phyloP scores from a whole-genome alignment of 2,113 vertebrate genomes.

The Oceanodroma tethys region DNA sequence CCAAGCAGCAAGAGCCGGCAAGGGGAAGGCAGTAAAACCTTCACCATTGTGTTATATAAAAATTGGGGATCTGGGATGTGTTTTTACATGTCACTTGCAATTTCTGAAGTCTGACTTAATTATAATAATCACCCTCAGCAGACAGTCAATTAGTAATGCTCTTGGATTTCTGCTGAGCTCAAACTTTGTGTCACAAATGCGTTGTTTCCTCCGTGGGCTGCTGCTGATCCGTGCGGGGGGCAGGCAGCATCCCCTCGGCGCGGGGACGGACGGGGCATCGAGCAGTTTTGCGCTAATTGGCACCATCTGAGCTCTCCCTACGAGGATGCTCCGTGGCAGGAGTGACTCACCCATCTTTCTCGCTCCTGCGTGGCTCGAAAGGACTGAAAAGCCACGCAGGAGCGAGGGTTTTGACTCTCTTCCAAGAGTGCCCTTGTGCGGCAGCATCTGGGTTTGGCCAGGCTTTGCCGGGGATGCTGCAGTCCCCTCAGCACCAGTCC shows the following conservation, averaged over 20 bases:
- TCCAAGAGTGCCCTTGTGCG: background rate
- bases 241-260: accelerated
- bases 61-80: background rate
- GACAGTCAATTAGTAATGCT: background rate
- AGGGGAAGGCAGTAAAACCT: background rate
- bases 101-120: background rate
- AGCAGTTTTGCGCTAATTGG: background rate
- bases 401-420: background rate
- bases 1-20: accelerated
- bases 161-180: background rate
- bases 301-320: background rate
- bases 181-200: background rate
- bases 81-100: background rate
- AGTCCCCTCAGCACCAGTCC: background rate
- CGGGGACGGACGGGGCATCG: accelerated
- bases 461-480: background rate
- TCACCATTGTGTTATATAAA: accelerated
- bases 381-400: accelerated
- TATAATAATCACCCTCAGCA: background rate
- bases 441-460: background rate
- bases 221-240: accelerated
- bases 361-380: background rate
- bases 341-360: background rate
- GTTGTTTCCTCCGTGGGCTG: background rate
- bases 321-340: background rate